Conservation (phyloP, 2,113 vertebrate species). For the Chlamydotis undulata region DNA sequence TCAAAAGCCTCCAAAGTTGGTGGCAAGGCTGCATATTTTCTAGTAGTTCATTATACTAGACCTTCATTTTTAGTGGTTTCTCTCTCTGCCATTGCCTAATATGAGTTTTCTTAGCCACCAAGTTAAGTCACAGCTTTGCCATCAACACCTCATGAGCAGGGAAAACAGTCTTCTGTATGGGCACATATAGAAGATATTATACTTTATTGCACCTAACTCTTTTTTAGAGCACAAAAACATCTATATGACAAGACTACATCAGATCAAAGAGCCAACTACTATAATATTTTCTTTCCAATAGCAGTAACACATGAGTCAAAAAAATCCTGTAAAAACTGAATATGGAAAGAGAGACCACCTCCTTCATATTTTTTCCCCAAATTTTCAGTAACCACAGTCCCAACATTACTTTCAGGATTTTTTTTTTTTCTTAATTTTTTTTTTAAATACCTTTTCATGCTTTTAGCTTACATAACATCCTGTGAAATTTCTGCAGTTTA, state of each 20-base stretch:
- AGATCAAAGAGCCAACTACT: background rate
- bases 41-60: background rate
- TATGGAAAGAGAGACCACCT: background rate
- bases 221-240: background rate
- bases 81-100: background rate
- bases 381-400: background rate
- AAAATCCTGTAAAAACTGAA: background rate
- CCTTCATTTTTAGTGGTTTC: background rate
- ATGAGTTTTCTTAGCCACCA: background rate
- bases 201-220: background rate
- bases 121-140: background rate
- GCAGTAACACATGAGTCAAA: background rate
- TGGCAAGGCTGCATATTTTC: background rate
- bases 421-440: background rate
- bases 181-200: background rate
- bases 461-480: background rate
- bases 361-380: background rate
- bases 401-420: background rate
- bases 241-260: background rate
- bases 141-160: background rate
- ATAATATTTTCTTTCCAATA: background rate
- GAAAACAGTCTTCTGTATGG: background rate
- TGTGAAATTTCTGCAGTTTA: background rate
- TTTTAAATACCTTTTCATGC: background rate
- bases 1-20: background rate